phyloP scores from a whole-genome alignment of 2,113 vertebrate species.

The Calyptomena viridis region DNA sequence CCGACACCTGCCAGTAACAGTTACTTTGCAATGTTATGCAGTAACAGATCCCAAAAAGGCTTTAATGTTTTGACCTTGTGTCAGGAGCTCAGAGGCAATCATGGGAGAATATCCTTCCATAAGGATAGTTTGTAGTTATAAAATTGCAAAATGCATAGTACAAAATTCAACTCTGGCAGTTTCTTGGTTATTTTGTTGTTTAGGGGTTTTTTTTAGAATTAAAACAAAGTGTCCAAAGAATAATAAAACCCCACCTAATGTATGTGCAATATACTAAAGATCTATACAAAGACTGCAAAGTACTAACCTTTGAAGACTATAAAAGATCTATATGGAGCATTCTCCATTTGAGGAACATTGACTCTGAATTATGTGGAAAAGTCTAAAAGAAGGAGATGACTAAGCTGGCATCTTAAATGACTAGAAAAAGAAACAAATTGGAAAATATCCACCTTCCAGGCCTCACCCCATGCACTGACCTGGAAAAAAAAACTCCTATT shows the following conservation, averaged over 20 bases:
- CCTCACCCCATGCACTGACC: neutral
- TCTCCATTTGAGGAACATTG: neutral
- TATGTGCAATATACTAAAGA: neutral
- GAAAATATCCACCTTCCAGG: neutral
- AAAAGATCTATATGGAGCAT: neutral
- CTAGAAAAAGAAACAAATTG: conserved; percentile 19
- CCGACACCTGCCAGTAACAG: neutral
- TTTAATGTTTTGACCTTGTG: neutral
- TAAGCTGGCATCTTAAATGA: neutral
- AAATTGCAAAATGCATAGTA: neutral
- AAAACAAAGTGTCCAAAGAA: neutral
- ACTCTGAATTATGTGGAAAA: neutral
- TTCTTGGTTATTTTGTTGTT: neutral
- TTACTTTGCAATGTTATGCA: neutral
- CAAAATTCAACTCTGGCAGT: neutral
- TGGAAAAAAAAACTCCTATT: conserved; percentile 2
- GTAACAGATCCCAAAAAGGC: neutral
- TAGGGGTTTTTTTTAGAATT: neutral
- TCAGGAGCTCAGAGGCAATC: neutral
- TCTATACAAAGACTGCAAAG: neutral
- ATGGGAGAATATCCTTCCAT: neutral
- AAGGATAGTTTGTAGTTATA: neutral
- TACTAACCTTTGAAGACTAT: neutral
- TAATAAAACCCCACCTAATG: neutral
- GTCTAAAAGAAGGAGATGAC: neutral